These are phyloP conservation scores for Pollenia labialis DNA, from an alignment of 2,888 invertebrate species.

Conservation along the genomic window DNA sequence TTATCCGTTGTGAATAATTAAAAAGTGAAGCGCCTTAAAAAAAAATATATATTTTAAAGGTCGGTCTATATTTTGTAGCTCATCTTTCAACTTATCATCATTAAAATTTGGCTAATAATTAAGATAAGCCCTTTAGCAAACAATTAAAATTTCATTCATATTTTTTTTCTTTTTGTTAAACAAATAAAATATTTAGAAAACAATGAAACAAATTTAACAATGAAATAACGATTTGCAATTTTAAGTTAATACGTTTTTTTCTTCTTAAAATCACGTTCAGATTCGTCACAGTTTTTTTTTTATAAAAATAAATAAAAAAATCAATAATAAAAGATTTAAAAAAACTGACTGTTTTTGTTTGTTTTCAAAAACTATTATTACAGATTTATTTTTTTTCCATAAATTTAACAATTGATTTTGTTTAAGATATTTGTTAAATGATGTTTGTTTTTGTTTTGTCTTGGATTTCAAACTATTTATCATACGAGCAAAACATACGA, in stretches of 20 bases:
- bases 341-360: neutral
- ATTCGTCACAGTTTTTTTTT: no score
- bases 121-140: neutral
- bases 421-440: neutral
- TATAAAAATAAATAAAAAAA: no score
- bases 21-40: no score
- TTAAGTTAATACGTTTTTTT: neutral
- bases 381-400: neutral
- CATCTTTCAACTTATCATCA: neutral
- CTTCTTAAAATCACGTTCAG: no score
- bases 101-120: neutral
- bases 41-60: no score
- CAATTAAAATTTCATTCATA: neutral
- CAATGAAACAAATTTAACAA: neutral
- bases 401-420: constrained; percentile 5
- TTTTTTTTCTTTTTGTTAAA: neutral
- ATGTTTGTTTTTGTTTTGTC: constrained; percentile 9
- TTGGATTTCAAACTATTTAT: constrained; percentile 18
- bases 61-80: no score
- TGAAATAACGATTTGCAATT: neutral
- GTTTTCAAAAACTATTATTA: neutral
- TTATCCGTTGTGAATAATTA: no score
- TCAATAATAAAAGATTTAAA: neutral
- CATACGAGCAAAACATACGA: constrained; percentile 17
- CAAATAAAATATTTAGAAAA: neutral